Evolutionary conservation across 2,797 vertebrate species (phyloP).

Genomic region (Enteromius argenteus): DNA sequence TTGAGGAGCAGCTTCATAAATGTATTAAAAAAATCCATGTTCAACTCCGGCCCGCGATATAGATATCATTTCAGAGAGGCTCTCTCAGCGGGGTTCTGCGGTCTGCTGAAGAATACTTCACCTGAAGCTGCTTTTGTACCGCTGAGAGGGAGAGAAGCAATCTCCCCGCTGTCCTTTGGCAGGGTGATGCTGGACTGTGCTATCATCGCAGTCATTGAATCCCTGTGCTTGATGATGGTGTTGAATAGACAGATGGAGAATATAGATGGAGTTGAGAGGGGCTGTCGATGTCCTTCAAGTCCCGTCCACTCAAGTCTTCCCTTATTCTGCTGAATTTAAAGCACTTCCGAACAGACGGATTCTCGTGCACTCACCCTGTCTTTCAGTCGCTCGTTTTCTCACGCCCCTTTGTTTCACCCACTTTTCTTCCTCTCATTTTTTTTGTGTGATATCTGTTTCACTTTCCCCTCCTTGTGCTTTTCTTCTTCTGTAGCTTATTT

Average conservation of each 20-base stretch:
- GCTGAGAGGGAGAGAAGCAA: conserved; percentile 50
- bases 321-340: conserved; percentile 56
- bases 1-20: conserved; percentile 46
- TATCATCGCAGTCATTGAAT: conserved; percentile 48
- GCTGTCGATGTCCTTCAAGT: conserved; percentile 54
- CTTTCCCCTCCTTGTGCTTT: conserved; percentile 14
- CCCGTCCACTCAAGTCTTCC: conserved; percentile 53
- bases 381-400: conserved; percentile 20
- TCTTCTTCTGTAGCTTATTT: conserved; percentile 5
- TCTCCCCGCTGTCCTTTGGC: conserved; percentile 28
- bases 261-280: conserved; percentile 42
- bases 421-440: conserved; percentile 22
- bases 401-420: conserved; percentile 7
- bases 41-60: conserved; percentile 37
- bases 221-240: conserved; percentile 22
- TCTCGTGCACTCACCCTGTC: conserved; percentile 1
- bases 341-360: conserved; percentile 16
- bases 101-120: conserved; percentile 33
- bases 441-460: not conserved
- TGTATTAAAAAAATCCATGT: conserved; percentile 49
- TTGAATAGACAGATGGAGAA: conserved; percentile 43
- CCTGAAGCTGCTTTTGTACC: conserved; percentile 39
- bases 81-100: conserved; percentile 42
- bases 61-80: conserved; percentile 45
- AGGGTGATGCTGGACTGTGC: conserved; percentile 36